phyloP scores from a whole-genome alignment of 2,797 vertebrate species.

The Sebastolobus alascanus region DNA sequence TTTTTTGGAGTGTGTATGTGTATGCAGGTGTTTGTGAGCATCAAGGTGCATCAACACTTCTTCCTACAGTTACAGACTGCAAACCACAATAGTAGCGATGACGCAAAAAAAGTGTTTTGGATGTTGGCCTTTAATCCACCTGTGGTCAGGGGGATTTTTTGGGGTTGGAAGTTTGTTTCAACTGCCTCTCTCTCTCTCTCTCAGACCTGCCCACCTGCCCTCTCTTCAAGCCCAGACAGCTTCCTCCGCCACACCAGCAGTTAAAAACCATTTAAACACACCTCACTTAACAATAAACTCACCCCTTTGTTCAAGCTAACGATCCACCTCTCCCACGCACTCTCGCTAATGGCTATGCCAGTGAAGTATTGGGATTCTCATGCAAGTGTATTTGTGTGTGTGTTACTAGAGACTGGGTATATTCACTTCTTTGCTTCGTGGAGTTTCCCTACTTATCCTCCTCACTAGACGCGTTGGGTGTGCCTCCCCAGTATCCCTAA shows the following conservation, averaged over 20 bases:
- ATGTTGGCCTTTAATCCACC: constrained; percentile 61
- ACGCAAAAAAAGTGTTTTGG: constrained; percentile 51
- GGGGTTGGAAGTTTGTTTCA: constrained; percentile 36
- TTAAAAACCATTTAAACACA: constrained; percentile 71
- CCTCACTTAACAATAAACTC: constrained; percentile 68
- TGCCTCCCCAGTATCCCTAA: constrained; percentile 22
- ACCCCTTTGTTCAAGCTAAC: constrained; percentile 67
- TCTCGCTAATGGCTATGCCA: constrained; percentile 34
- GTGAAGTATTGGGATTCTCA: constrained; percentile 46
- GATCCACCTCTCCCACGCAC: constrained; percentile 60
- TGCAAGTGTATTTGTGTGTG: constrained; percentile 10
- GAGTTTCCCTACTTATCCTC: constrained; percentile 9
- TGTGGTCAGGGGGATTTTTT: constrained; percentile 51
- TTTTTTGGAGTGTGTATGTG: neutral
- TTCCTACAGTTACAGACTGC: constrained; percentile 44
- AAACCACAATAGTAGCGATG: constrained; percentile 38
- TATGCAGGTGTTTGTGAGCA: constrained; percentile 41
- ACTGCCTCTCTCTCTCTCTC: constrained; percentile 57
- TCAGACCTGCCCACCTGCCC: constrained; percentile 62
- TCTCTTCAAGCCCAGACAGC: constrained; percentile 61
- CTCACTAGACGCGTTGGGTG: constrained; percentile 16
- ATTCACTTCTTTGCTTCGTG: constrained; percentile 31
- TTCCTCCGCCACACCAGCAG: constrained; percentile 42
- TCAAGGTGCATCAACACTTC: constrained; percentile 31
- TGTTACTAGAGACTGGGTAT: neutral